These are phyloP conservation scores for Zonitis immaculata DNA, from an alignment of 2,888 invertebrate species.

Conservation along the genomic window DNA sequence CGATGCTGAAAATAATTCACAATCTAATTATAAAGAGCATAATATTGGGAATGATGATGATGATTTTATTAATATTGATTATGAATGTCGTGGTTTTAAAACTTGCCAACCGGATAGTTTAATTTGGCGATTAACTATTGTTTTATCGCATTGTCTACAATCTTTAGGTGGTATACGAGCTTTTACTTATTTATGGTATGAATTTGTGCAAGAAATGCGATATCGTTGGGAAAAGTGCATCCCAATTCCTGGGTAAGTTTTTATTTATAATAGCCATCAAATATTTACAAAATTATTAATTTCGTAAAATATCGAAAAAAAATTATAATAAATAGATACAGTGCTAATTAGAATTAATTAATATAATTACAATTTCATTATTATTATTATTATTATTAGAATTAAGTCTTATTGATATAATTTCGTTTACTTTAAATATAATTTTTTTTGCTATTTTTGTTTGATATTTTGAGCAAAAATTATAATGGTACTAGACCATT, in stretches of 20 bases:
- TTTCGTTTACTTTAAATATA: neutral
- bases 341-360: neutral
- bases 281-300: neutral
- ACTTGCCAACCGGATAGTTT: slow-evolving; percentile 75
- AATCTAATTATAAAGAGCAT: slow-evolving; percentile 45
- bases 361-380: neutral
- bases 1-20: slow-evolving; percentile 69
- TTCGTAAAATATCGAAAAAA: neutral
- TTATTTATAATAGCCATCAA: slow-evolving; percentile 1
- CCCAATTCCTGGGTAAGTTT: slow-evolving; percentile 77
- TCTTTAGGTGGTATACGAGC: slow-evolving; percentile 70
- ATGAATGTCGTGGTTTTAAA: slow-evolving; percentile 50
- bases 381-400: too few relatives aligned
- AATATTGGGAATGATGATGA: neutral
- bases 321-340: neutral
- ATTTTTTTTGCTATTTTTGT: neutral
- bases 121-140: slow-evolving; percentile 74
- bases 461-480: slow-evolving; percentile 18
- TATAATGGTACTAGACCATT: slow-evolving; percentile 79
- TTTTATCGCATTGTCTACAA: slow-evolving; percentile 67
- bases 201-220: slow-evolving; percentile 85
- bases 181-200: slow-evolving; percentile 89
- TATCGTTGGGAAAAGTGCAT: slow-evolving; percentile 82
- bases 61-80: slow-evolving; percentile 23
- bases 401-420: neutral